Percentiles rank a stretch among this genome's conserved stretches.
phyloP scores from a whole-genome alignment of 2,113 vertebrate species.

The Albula glossodonta region DNA sequence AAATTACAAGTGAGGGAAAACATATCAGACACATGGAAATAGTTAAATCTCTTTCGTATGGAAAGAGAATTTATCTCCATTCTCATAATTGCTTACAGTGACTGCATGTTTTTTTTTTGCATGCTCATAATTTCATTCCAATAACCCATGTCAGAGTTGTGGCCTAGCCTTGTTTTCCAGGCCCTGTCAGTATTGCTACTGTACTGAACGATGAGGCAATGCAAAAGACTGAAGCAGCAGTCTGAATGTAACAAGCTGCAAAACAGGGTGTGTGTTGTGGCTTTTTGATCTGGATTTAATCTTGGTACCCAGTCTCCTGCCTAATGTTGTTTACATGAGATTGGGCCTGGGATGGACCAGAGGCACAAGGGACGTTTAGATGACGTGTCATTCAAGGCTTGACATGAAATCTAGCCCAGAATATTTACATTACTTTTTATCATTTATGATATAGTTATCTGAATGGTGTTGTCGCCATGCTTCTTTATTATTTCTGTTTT shows the following conservation, averaged over 20 bases:
- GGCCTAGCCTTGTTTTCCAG: slow-evolving; percentile 41
- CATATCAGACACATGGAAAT: slow-evolving; percentile 58
- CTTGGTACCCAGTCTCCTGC: slow-evolving; percentile 73
- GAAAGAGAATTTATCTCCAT: slow-evolving; percentile 49
- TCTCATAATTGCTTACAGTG: slow-evolving; percentile 50
- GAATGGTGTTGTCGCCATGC: neutral
- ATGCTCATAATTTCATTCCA: slow-evolving; percentile 3
- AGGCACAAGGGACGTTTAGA: slow-evolving; percentile 60
- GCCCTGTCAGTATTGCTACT: slow-evolving; percentile 53
- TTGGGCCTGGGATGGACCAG: slow-evolving; percentile 68
- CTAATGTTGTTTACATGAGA: slow-evolving; percentile 75
- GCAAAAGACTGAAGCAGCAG: too few species aligned
- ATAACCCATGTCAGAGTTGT: neutral
- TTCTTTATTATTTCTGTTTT: neutral
- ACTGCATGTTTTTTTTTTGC: slow-evolving; percentile 16
- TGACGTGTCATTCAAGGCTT: neutral
- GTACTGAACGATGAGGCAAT: slow-evolving; percentile 27
- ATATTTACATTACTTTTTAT: neutral
- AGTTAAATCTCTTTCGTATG: slow-evolving; percentile 44
- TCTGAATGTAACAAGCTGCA: neutral
- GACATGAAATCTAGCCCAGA: neutral
- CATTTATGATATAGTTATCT: neutral
- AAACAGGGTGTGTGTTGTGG: slow-evolving; percentile 56
- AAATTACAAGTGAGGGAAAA: slow-evolving; percentile 57
- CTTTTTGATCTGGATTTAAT: slow-evolving; percentile 75